Evolutionary conservation across 1,140 invertebrate species (phyloP), one percentile per base, ranked within the genome.

Genomic region (Drosophila equinoxialis): DNA sequence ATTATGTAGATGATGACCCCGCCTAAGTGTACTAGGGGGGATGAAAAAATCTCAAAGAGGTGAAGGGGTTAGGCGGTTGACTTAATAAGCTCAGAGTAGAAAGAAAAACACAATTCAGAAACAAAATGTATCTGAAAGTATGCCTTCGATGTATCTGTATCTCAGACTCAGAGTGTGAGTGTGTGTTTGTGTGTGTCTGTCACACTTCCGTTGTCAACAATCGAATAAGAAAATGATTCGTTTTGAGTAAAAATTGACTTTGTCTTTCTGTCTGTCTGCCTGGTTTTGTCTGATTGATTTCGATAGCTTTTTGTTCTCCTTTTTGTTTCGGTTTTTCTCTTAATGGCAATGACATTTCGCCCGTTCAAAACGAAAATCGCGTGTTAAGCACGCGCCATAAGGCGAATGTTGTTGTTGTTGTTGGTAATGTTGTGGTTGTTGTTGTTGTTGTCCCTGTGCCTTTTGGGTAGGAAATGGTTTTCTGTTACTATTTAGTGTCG

Each of bases 391-490:
- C 82, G 82, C 75, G 82, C 60, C 72, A 67, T 39, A 33, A 48
- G 35, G 62, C 42, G 6, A 64, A 20, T 70, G 55, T 59, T 51
- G n/a, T n/a, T n/a, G n/a, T n/a, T n/a, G 62, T 60, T 30, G 20
- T 23, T 51, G 17, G 6, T 48, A 30, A 30, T 30, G 42, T 17
- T 48, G 45, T 48, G 14, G 45, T 17, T 48, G 45, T 17, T 67
- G 35, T 59, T 65, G 61, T 69, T 60, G 26, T 37, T n/a, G n/a
- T 14, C 23, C 45, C 45, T 51, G 45, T 51, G 45, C 58, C 33
- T 60, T 64, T n/a, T 68, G 62, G 65, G 68, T 68, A 82, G 81
- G 77, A 85, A 85, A 85, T 85, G 81, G 77, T 85, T 78, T 81
- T 81, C 74, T 78, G 77, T 85, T 81, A 81, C 81, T 77, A 85